These are phyloP conservation scores for Drosophila anomelani DNA, from an alignment of 2,888 invertebrate genomes.

Conservation along the genomic window DNA sequence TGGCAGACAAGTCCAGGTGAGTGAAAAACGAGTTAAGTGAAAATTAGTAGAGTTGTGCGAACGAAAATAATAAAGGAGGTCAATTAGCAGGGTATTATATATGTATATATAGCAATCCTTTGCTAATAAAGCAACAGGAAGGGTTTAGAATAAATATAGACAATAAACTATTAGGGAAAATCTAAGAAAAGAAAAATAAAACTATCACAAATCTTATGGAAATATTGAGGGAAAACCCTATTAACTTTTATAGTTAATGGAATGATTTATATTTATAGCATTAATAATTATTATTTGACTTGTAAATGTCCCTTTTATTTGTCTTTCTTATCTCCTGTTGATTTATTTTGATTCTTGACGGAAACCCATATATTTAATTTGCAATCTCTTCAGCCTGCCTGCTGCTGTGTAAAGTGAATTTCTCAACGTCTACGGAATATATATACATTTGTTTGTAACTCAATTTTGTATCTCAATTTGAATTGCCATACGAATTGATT, in stretches of 20 bases:
- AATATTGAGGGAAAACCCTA: not conserved
- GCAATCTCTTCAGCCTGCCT: not conserved
- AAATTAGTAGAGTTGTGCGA: slow-evolving; percentile 60
- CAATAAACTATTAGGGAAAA: not conserved
- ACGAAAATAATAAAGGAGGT: slow-evolving; percentile 16
- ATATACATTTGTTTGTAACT: slow-evolving; percentile 20
- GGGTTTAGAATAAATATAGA: not conserved
- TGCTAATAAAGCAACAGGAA: slow-evolving; percentile 53
- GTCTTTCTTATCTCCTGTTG: not conserved
- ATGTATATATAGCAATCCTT: slow-evolving; percentile 39
- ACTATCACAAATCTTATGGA: not conserved
- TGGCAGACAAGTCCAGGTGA: slow-evolving; percentile 99
- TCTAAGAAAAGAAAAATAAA: not conserved
- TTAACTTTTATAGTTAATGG: not conserved
- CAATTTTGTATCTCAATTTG: slow-evolving; percentile 65
- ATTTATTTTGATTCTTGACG: not conserved
- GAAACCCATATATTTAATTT: not conserved
- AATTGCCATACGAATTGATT: slow-evolving; percentile 68
- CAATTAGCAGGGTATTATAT: slow-evolving; percentile 54
- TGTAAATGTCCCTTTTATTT: not conserved
- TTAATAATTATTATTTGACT: not conserved
- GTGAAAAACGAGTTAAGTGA: slow-evolving; percentile 65
- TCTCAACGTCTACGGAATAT: slow-evolving; percentile 39
- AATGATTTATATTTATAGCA: not conserved
- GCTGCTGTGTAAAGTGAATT: slow-evolving; percentile 12